Evolutionary conservation across 1,140 invertebrate genomes (phyloP).

Genomic region (Oscheius sp.): DNA sequence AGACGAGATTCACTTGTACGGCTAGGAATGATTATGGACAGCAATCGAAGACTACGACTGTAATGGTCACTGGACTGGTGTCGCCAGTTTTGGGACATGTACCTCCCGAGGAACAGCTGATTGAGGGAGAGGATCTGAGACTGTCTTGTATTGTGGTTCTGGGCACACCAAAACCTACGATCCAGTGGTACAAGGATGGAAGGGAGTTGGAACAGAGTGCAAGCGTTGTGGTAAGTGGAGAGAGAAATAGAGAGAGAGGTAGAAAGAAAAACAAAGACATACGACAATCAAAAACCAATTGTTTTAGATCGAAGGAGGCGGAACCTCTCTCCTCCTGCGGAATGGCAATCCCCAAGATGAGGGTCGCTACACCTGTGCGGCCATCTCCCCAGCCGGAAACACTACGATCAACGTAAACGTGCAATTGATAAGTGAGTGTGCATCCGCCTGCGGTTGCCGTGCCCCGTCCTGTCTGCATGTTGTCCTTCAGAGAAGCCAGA

Average conservation of each 20-base stretch:
- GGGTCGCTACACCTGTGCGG: constrained; percentile 64
- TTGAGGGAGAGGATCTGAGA: constrained; percentile 55
- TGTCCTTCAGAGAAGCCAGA: constrained; percentile 34
- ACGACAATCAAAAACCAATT: background rate
- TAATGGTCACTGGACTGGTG: constrained; percentile 64
- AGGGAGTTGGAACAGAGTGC: constrained; percentile 40
- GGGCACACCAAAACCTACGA: constrained; percentile 63
- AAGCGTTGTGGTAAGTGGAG: constrained; percentile 29
- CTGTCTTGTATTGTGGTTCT: constrained; percentile 62
- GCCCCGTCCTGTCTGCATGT: constrained; percentile 25
- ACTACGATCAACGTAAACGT: constrained; percentile 61
- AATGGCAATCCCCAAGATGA: constrained; percentile 54
- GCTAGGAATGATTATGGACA: constrained; percentile 64
- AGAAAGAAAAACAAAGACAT: background rate
- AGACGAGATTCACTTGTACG: constrained; percentile 62
- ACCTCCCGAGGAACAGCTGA: constrained; percentile 54
- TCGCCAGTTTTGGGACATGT: constrained; percentile 51
- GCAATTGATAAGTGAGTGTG: constrained; percentile 62
- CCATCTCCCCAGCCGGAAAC: constrained; percentile 64
- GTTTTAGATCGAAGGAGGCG: constrained; percentile 50
- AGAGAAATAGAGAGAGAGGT: too few species aligned
- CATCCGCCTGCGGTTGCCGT: constrained; percentile 11
- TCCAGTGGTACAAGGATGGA: constrained; percentile 63
- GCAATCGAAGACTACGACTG: constrained; percentile 58
- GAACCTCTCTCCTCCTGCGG: constrained; percentile 46